These are phyloP conservation scores for Troides aeacus DNA, from an alignment of 2,888 invertebrate species.

Conservation along the genomic window DNA sequence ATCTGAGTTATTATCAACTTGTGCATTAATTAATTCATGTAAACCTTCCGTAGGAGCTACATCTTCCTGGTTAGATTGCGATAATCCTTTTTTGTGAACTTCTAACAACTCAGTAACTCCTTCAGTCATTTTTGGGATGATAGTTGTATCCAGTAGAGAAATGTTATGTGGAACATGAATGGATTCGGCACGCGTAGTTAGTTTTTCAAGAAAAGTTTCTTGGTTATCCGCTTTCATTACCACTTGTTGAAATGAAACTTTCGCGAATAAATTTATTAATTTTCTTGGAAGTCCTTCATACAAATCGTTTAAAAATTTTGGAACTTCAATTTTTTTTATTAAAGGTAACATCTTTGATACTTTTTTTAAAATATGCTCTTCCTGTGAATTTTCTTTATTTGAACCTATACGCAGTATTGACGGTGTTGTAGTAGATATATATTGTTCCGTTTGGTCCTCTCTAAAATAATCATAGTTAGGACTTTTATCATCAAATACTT, in stretches of 20 bases:
- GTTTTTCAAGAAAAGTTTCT: neutral
- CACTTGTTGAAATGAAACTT: neutral
- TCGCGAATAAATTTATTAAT: slow-evolving; percentile 1
- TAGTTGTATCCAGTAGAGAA: neutral
- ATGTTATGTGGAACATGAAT: neutral
- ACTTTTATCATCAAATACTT: slow-evolving; percentile 1
- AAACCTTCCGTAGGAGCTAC: neutral
- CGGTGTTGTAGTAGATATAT: neutral
- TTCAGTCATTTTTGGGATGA: neutral
- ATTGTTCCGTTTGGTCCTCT: neutral
- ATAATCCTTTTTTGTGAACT: neutral
- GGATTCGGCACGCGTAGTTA: neutral
- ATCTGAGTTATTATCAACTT: neutral
- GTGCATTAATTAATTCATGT: neutral
- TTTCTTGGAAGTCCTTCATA: neutral
- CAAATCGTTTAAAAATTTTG: neutral
- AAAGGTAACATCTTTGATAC: slow-evolving; percentile 3
- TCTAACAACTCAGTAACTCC: neutral
- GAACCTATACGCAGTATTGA: neutral
- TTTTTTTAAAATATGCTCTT: neutral
- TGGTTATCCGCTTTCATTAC: neutral
- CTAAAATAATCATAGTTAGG: slow-evolving; percentile 6
- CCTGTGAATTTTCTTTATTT: neutral
- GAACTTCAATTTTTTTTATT: slow-evolving; percentile 1
- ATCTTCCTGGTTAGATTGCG: neutral